Conservation (phyloP, 2,113 vertebrate species). For the Noturus placidus region DNA sequence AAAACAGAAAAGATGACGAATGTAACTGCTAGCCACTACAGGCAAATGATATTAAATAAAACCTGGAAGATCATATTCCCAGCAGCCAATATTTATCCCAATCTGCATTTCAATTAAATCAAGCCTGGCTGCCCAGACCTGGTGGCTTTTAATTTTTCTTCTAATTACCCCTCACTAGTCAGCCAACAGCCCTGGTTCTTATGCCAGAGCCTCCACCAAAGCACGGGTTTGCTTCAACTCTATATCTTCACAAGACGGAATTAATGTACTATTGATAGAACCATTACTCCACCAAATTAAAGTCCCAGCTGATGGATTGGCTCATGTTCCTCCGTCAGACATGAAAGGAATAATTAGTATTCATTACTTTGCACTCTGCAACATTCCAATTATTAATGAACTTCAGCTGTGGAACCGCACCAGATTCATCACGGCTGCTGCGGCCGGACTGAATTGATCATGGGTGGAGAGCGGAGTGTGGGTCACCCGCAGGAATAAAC, state of each 20-base stretch:
- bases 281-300: constrained; percentile 99
- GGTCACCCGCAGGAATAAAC: constrained; percentile 74
- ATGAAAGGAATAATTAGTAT: constrained; percentile 99
- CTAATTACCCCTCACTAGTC: constrained; percentile 89
- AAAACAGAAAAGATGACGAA: constrained; percentile 42
- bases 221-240: constrained; percentile 89
- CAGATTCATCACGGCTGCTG: constrained; percentile 89
- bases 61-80: constrained; percentile 61
- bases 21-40: constrained; percentile 51
- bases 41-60: constrained; percentile 62
- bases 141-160: constrained; percentile 92
- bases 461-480: constrained; percentile 72
- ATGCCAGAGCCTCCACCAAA: constrained; percentile 80
- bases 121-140: constrained; percentile 81
- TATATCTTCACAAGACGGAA: constrained; percentile 98
- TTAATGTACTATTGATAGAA: constrained; percentile 99
- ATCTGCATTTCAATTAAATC: constrained; percentile 94
- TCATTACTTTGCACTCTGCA: constrained; percentile 99
- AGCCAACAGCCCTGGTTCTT: constrained; percentile 82
- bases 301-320: constrained; percentile 98
- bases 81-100: constrained; percentile 76
- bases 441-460: constrained; percentile 82
- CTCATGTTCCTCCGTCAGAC: constrained; percentile 91
- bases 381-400: constrained; percentile 99
- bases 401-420: constrained; percentile 88